Evolutionary conservation across 1,140 invertebrate species (phyloP), one percentile per base, ranked within the genome.

Genomic region (Ostrea denselamellosa): DNA sequence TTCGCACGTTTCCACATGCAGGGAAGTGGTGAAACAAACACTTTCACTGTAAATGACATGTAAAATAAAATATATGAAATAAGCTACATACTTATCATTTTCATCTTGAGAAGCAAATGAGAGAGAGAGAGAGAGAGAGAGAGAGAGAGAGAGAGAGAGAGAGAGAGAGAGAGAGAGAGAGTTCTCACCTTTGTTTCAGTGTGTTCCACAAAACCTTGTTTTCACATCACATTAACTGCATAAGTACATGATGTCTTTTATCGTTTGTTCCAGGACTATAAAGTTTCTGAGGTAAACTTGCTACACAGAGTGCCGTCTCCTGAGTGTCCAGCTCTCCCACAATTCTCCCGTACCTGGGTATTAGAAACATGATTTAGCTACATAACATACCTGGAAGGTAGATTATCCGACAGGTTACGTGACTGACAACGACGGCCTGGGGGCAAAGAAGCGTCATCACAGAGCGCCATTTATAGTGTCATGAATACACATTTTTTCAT

Each of bases 91-190:
- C 5, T 44, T 44, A 44, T 44, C 34, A 44, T 44, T 5, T 44
- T 44, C 5, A 44, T 5, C 34, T 44, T 44, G 5, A 2, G 5
- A 2, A 2, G 34, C 3, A 22, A 65, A 22, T 19, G 62, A 65
- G 62, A 65, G 62, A 65, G 62, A 65, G 62, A 65, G 7, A 65
- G 7, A 65, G 7, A 7, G 1, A 65, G 7, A 65, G 2, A 65
- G 7, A 65, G 62, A 65, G 62, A 65, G 62, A 65, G 7, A 65
- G 62, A 65, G 62, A 65, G 62, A 65, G 62, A 65, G 2, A 12
- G 22, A 77, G 71, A 77, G 71, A 77, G 71, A 77, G 71, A 77
- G 71, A 77, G 71, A 77, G 71, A 25, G 71, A 77, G 71, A 77
- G 71, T 58, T 58, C 14, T 58, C 0, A 14, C 56, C 14, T 58